Percentiles rank a stretch among this genome's conserved stretches.
phyloP scores from a whole-genome alignment of 2,113 vertebrate species.

The Corythoichthys haematopterus region DNA sequence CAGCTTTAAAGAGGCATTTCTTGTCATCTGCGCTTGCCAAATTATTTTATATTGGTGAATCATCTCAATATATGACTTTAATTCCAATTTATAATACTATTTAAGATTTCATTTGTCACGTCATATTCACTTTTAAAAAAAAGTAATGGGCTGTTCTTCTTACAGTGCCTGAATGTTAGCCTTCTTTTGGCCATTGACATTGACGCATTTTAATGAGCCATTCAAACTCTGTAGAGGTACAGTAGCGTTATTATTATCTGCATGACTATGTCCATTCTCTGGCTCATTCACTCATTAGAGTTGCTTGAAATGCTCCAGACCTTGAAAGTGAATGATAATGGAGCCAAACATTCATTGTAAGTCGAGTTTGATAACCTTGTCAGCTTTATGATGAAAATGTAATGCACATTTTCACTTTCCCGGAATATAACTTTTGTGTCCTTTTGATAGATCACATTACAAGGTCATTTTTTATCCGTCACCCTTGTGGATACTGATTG shows the following conservation, averaged over 20 bases:
- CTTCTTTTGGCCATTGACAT: background rate
- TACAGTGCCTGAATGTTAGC: background rate
- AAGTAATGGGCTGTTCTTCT: background rate
- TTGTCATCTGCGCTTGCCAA: too few relatives aligned
- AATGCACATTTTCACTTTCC: constrained; percentile 46
- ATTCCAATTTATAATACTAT: too few relatives aligned
- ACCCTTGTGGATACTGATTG: constrained; percentile 24
- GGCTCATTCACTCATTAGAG: constrained; percentile 41
- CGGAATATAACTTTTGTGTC: constrained; percentile 53
- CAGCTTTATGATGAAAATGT: constrained; percentile 42
- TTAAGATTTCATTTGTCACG: too few relatives aligned
- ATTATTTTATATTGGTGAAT: too few relatives aligned
- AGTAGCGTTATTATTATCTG: constrained; percentile 30
- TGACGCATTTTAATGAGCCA: background rate
- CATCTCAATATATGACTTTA: too few relatives aligned
- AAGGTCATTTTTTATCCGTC: constrained; percentile 32
- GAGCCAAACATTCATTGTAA: constrained; percentile 51
- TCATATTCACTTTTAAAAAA: too few relatives aligned
- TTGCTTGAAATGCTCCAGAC: constrained; percentile 47
- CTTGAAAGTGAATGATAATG: constrained; percentile 65
- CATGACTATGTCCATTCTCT: constrained; percentile 43
- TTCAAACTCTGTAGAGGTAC: constrained; percentile 25
- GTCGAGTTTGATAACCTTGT: constrained; percentile 51
- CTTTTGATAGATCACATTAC: constrained; percentile 44
- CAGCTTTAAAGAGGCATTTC: too few relatives aligned